Percentiles rank a stretch among this genome's conserved stretches.
Evolutionary conservation across 2,797 vertebrate species (phyloP).

Genomic region (Anomalospiza imberbis): DNA sequence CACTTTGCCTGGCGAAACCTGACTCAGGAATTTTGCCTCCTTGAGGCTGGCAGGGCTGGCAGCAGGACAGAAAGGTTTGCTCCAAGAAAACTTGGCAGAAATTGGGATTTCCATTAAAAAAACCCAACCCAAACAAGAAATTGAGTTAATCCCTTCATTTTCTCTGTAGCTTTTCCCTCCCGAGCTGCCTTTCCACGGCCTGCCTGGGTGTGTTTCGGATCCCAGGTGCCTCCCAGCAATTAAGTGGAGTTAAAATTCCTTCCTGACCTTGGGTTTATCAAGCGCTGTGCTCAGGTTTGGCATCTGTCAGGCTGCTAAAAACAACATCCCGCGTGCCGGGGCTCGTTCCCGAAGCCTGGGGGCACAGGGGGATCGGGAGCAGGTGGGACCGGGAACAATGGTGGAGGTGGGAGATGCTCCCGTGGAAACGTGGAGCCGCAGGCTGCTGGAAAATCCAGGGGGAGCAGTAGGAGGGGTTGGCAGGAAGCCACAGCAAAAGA

Average conservation of each 20-base stretch:
- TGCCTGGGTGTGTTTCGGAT: not conserved
- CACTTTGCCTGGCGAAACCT: not conserved
- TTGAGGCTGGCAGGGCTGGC: conserved; percentile 46
- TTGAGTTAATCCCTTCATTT: not conserved
- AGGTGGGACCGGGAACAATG: conserved; percentile 62
- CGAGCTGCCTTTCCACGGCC: not conserved
- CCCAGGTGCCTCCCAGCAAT: conserved; percentile 8
- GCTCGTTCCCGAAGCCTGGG: not conserved
- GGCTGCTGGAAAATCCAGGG: conserved; percentile 4
- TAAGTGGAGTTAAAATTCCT: conserved; percentile 1
- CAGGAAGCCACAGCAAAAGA: not conserved
- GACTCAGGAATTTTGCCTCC: conserved; percentile 38
- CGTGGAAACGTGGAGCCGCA: not conserved
- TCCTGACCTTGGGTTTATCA: conserved; percentile 19
- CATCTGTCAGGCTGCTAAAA: conserved; percentile 24
- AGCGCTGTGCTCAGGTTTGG: not conserved
- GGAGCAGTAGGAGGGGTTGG: conserved; percentile 12
- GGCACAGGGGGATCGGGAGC: conserved; percentile 23
- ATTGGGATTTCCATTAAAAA: not conserved
- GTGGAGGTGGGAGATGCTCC: conserved; percentile 9
- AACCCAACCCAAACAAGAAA: not conserved
- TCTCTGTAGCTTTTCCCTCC: not conserved
- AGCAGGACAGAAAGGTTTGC: not conserved
- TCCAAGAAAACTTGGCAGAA: conserved; percentile 36
- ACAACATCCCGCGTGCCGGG: not conserved